Base-by-base conservation (phyloP, 1,140 invertebrate genomes). In the Penaeus japonicus region DNA sequence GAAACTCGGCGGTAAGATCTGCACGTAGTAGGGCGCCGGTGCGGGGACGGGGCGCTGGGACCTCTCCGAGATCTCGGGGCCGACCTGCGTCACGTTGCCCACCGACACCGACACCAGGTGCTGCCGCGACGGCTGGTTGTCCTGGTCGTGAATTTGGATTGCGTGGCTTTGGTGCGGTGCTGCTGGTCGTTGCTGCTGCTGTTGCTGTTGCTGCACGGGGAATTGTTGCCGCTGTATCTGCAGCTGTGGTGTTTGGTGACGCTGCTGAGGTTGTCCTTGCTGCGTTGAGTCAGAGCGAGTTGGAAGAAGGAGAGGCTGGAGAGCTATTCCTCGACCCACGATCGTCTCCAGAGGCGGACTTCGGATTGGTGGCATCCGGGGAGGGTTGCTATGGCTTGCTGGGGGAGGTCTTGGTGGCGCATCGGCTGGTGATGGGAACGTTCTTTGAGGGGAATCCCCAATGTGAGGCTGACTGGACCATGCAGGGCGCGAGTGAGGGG, bases 1-100 rank as follows among this genome's bases (percentile, higher is more conserved):
- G 80, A 88, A 88, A 22, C 53, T 30, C 24, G 87, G 87, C 10
- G 87, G 87, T n/a, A 88, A 80, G 7, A 82, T 47, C 70, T 88
- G 87, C 39, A 88, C 87, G 62, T 55, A 82, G 32, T 55, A 83
- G 39, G 18, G 81, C 17, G 30, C 4, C 4, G 35, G 18, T 3
- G 62, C 20, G 47, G 73, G 20, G 27, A n/a, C n/a, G 12, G 27
- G 47, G 54, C 20, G 32, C 55, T 35, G 24, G 5, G 15, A 10
- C 4, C 53, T 22, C 22, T 54, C 30, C 1, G 84, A 47, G n/a
- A 20, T 22, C 18, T 57, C 84, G 3, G 53, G 20, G 30, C 47
- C 54, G 10, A 85, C n/a, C 10, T 78, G 47, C 20, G 81, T 83
- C 55, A 83, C 32, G n/a, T 65, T 83, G 30, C 81, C 32, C 7